Conservation (phyloP, 2,797 vertebrate genomes). For the Podarcis lilfordi region DNA sequence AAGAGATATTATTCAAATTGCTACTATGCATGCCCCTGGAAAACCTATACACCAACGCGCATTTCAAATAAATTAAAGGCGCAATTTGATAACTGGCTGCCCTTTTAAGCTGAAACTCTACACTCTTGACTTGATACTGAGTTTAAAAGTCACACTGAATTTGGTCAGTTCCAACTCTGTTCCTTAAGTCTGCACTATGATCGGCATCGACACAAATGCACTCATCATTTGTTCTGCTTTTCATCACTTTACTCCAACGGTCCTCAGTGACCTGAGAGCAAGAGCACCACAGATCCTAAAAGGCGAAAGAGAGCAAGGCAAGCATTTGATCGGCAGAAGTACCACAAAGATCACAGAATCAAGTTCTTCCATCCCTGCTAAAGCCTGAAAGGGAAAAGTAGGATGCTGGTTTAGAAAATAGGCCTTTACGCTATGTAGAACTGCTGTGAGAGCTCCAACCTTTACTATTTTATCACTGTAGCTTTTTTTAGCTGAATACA, state of each 20-base stretch:
- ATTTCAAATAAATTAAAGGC: constrained; percentile 3
- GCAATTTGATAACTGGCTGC: neutral
- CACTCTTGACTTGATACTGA: neutral
- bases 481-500: neutral
- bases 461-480: neutral
- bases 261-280: constrained; percentile 2
- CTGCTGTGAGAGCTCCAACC: neutral
- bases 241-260: neutral
- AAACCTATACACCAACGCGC: neutral
- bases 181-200: neutral
- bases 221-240: constrained; percentile 8
- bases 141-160: constrained; percentile 10
- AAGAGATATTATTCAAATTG: neutral
- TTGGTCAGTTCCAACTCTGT: neutral
- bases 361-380: neutral
- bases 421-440: neutral
- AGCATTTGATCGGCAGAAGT: neutral
- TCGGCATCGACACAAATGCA: neutral
- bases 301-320: neutral
- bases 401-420: neutral
- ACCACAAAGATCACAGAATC: neutral
- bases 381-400: constrained; percentile 7
- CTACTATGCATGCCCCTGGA: neutral
- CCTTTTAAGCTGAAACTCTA: neutral
- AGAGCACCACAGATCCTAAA: constrained; percentile 2